Evolutionary conservation across 2,113 vertebrate species (phyloP).

Genomic region (Psilopsiagon aurifrons): DNA sequence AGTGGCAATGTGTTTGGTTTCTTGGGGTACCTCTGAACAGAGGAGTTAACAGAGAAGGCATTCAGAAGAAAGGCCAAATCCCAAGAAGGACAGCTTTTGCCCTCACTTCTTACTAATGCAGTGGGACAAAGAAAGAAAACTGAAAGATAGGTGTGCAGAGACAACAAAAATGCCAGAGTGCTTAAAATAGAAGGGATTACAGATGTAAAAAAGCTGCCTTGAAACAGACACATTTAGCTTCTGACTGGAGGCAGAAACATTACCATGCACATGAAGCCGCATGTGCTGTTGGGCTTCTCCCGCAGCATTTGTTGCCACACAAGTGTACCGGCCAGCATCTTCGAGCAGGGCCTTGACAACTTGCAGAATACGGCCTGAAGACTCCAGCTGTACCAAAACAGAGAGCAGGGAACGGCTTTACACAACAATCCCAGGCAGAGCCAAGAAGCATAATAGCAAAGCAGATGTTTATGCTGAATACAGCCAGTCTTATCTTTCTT

Average conservation of each 20-base stretch:
- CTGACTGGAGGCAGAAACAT: not conserved
- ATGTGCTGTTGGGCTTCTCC: conserved; percentile 90
- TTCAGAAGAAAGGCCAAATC: not conserved
- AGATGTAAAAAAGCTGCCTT: not conserved
- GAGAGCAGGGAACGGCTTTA: conserved; percentile 44
- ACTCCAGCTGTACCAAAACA: conserved; percentile 86
- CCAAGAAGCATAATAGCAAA: not conserved
- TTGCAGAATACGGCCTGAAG: conserved; percentile 84
- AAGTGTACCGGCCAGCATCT: conserved; percentile 90
- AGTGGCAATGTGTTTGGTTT: not conserved
- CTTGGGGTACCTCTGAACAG: not conserved
- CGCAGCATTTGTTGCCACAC: conserved; percentile 93
- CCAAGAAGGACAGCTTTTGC: not conserved
- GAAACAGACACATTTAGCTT: not conserved
- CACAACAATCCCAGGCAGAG: not conserved
- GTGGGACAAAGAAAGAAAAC: not conserved
- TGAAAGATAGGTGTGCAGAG: not conserved
- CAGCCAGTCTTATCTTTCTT: not conserved
- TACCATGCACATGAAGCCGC: conserved; percentile 91
- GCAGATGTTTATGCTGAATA: not conserved
- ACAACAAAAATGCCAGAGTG: not conserved
- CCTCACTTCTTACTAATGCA: not conserved
- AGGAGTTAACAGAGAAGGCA: not conserved
- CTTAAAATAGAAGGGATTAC: not conserved
- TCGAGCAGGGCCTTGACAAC: conserved; percentile 80